Evolutionary conservation across 2,797 vertebrate genomes (phyloP).

Genomic region (Pipistrellus kuhlii): DNA sequence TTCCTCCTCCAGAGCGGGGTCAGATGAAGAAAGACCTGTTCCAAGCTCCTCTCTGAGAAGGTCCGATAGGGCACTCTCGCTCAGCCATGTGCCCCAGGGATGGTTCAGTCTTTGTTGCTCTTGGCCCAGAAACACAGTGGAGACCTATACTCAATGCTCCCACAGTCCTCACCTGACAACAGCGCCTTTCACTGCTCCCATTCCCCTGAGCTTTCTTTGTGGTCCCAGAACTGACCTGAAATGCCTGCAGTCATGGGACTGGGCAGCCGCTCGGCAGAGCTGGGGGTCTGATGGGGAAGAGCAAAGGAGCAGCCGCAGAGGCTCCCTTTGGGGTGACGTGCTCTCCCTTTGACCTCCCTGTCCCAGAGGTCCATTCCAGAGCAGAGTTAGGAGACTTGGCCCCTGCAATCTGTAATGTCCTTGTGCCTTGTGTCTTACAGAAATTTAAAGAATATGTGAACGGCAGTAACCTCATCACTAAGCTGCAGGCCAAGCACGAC

Average conservation of each 20-base stretch:
- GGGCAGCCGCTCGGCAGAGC: background rate
- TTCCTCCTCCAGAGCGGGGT: background rate
- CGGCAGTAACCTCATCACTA: constrained; percentile 98
- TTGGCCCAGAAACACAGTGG: constrained; percentile 35
- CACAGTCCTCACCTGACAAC: constrained; percentile 67
- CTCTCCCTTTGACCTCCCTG: background rate
- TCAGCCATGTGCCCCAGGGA: background rate
- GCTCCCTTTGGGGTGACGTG: background rate
- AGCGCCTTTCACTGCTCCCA: constrained; percentile 55
- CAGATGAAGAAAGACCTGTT: background rate
- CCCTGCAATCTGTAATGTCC: background rate
- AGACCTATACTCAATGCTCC: constrained; percentile 44
- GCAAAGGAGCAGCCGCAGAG: background rate
- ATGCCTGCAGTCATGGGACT: constrained; percentile 53
- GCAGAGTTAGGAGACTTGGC: background rate
- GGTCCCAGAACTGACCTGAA: constrained; percentile 12
- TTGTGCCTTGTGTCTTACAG: constrained; percentile 86
- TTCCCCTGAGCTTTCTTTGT: constrained; percentile 28
- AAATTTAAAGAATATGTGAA: constrained; percentile 99
- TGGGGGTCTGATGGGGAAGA: constrained; percentile 26
- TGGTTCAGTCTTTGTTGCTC: background rate
- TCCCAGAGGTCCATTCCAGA: background rate
- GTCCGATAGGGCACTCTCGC: background rate
- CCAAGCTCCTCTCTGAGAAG: background rate
- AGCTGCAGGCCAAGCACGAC: constrained; percentile 98